Base-by-base conservation (phyloP, 30 jellyfish, hydroid and myxozoan genomes). In the Pelagia noctiluca region DNA sequence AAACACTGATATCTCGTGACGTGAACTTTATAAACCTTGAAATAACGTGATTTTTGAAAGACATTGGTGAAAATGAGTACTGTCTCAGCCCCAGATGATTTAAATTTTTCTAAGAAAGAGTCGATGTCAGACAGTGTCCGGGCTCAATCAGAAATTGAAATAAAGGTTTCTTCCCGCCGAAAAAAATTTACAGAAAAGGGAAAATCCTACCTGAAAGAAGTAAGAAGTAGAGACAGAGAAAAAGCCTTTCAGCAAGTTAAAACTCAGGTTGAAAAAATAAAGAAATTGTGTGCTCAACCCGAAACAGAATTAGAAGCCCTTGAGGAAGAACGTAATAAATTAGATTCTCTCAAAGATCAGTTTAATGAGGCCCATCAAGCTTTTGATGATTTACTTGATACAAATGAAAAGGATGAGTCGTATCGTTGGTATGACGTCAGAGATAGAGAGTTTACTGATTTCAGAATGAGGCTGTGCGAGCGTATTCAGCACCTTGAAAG, bases 381-480 rank as follows among this genome's bases (percentile, higher is more conserved):
- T 30, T 52, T 52, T 52, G 61, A 32, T 24, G 26, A 24, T 67
- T 67, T 67, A 67, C 61, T 30, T 32, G 53, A 29, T 67, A 46
- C 21, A 32, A 46, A 67, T 30, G 80, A 67, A 46, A 67, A 33
- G 57, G 32, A 32, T 67, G 50, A 37, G 50, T 67, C 80, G n/a
- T 67, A 67, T 67, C 50, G 50, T 67, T 67, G 80, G 80, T 67
- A 30, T 67, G 80, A 67, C 28, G 50, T 46, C 50, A 19, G 80
- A 30, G 80, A 67, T 61, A 67, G 80, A 46, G 80, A 67, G 80
- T 33, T 67, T 32, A 67, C 53, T 57, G 57, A 67, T 67, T 67
- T 67, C 53, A 37, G 80, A 16, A 33, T 67, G 80, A 67, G 80
- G 80, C 50, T 67, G 50, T 67, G 80, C 57, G 61, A 67, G 80